Base-by-base conservation (phyloP, 2,888 invertebrate genomes). In the Exephanes ischioxanthus region DNA sequence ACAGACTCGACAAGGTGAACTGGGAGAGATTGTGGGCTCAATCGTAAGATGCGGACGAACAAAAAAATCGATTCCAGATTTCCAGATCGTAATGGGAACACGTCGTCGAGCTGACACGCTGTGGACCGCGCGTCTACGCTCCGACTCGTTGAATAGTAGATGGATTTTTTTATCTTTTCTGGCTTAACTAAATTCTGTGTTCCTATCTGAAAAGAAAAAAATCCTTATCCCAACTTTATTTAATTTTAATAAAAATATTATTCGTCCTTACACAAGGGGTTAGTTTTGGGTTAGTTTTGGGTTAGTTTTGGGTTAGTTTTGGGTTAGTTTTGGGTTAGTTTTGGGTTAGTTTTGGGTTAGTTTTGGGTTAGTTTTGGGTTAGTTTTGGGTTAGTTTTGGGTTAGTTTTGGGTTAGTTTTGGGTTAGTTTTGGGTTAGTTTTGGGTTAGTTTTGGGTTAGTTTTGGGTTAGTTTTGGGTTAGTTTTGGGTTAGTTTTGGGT, bases 51-150 rank as follows among this genome's bases (percentile, higher is more conserved):
- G 61, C 14, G 16, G 14, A 61, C 1, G 16, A 19, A 45, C 14
- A 14, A 14, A 45, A 6, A 61, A 61, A 68, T 4, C 37, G 41
- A 75, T 75, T 81, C 45, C 45, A 45, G 14, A 14, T 45, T 71
- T 55, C 11, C 51, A 22, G 58, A 70, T 70, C 51, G 61, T 16
- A 61, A 61, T 61, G 61, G 61, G 61, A 61, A 14, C 61, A 16
- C 61, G 61, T 16, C 61, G 61, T 5, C 5, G 30, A 11, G 61
- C 33, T 14, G 30, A 5, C 16, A 14, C 61, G 61, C 14, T 61
- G 26, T 30, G 30, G 6, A 61, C 33, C 61, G 61, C 61, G 30
- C 16, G 16, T 53, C 53, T n/a, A 14, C 61, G 30, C 26, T 58
- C 58, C 11, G 26, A 26, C 11, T 5, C 11, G 26, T 22, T 22